phyloP scores from a whole-genome alignment of 2,888 invertebrate genomes.

The Ariolimax columbianus region DNA sequence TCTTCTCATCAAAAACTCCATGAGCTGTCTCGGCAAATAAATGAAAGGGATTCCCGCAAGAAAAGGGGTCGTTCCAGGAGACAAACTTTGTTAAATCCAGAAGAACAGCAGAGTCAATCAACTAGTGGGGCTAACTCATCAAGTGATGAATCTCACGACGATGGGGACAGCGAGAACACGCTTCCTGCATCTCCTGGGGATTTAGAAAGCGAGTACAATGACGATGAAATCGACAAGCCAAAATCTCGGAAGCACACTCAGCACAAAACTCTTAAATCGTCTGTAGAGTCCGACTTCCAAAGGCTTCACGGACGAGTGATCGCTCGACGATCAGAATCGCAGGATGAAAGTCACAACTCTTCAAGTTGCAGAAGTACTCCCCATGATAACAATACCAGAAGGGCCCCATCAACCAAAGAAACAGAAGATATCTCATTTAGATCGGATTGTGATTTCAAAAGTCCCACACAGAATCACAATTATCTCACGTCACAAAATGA shows the following conservation, averaged over 20 bases:
- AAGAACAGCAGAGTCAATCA: not conserved
- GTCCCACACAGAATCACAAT: too few species aligned
- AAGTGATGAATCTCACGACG: not conserved
- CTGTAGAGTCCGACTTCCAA: not conserved
- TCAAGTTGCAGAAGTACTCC: conserved; percentile 10
- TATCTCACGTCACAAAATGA: too few species aligned
- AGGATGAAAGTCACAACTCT: conserved; percentile 3
- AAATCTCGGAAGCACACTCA: not conserved
- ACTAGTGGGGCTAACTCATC: not conserved
- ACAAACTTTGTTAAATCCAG: not conserved
- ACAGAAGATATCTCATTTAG: too few species aligned
- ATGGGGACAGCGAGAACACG: conserved; percentile 10
- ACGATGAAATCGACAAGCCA: not conserved
- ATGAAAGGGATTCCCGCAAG: not conserved
- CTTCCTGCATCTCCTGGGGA: not conserved
- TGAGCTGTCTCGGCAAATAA: not conserved
- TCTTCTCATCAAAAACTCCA: not conserved
- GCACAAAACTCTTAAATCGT: not conserved
- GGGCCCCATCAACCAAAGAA: too few species aligned
- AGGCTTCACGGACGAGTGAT: not conserved
- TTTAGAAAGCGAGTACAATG: not conserved
- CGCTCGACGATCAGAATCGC: not conserved
- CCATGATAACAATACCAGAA: too few species aligned
- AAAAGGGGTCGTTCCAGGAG: not conserved
- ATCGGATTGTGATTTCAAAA: too few species aligned